These are phyloP conservation scores for Drosophila cognata DNA, from an alignment of 2,888 invertebrate species.

Conservation along the genomic window DNA sequence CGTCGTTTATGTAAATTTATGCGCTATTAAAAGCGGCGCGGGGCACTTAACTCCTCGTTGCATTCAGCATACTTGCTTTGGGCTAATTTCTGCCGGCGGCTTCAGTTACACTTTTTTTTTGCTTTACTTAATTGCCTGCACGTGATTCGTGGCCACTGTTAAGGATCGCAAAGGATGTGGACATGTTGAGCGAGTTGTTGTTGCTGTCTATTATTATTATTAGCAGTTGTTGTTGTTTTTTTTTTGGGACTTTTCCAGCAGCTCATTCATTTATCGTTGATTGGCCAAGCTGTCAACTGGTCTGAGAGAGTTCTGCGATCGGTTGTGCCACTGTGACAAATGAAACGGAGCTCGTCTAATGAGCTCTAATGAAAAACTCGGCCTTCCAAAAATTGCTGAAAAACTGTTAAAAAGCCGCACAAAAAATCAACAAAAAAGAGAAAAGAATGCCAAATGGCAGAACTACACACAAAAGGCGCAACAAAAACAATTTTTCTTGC, in stretches of 20 bases:
- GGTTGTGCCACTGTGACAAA: slow-evolving; percentile 71
- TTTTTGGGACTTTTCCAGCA: neutral
- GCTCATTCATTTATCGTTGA: slow-evolving; percentile 53
- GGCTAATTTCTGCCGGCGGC: slow-evolving; percentile 50
- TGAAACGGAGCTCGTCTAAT: slow-evolving; percentile 71
- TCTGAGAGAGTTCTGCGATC: slow-evolving; percentile 30
- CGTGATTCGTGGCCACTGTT: slow-evolving; percentile 53
- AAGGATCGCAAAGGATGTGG: slow-evolving; percentile 47
- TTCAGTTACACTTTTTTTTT: slow-evolving; percentile 30
- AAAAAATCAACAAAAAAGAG: slow-evolving; percentile 39
- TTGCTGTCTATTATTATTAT: neutral
- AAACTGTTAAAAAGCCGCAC: slow-evolving; percentile 68
- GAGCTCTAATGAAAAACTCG: slow-evolving; percentile 53
- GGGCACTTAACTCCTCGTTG: slow-evolving; percentile 76
- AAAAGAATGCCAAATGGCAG: slow-evolving; percentile 27
- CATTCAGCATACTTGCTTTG: slow-evolving; percentile 32
- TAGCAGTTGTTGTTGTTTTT: neutral
- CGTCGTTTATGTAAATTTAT: slow-evolving; percentile 77
- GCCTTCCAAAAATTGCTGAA: slow-evolving; percentile 9
- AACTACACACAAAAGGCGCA: slow-evolving; percentile 63
- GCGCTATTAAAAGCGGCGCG: slow-evolving; percentile 77
- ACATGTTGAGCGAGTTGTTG: slow-evolving; percentile 19
- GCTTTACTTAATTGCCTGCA: slow-evolving; percentile 64
- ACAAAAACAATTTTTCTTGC: slow-evolving; percentile 69
- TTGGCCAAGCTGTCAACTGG: slow-evolving; percentile 57